Conservation (phyloP, 2,888 invertebrate species). For the Scaptomyza polygonia region DNA sequence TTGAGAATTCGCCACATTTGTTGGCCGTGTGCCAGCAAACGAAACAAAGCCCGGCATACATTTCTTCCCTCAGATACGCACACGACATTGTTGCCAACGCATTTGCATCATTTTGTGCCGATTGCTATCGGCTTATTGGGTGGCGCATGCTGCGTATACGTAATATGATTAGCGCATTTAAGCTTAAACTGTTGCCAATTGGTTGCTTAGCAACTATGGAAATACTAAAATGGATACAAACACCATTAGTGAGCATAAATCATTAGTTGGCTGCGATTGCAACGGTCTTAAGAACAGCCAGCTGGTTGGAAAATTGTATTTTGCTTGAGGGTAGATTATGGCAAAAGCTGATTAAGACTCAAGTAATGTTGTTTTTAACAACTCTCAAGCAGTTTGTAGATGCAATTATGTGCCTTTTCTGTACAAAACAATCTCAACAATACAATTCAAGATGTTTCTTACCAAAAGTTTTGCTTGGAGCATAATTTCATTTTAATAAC, state of each 20-base stretch:
- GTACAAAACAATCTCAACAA: too few species aligned
- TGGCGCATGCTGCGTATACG: constrained; percentile 56
- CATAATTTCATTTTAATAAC: too few species aligned
- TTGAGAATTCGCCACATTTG: constrained; percentile 40
- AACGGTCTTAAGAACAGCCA: neutral
- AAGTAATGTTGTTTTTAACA: neutral
- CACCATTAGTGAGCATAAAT: neutral
- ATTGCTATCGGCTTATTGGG: neutral
- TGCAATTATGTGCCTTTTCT: neutral
- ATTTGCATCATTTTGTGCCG: constrained; percentile 22
- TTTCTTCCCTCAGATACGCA: neutral
- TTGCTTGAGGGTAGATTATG: too few species aligned
- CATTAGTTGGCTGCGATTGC: neutral
- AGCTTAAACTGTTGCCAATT: constrained; percentile 45
- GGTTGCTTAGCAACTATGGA: constrained; percentile 11
- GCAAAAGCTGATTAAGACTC: neutral
- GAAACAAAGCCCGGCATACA: constrained; percentile 52
- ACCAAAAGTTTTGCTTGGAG: too few species aligned
- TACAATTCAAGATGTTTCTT: too few species aligned
- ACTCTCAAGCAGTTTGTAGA: neutral
- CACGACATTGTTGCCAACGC: constrained; percentile 25
- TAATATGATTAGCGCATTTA: constrained; percentile 39
- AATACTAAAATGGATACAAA: constrained; percentile 23
- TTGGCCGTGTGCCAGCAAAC: constrained; percentile 68
- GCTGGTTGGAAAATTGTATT: neutral